Conservation (phyloP, 2,888 invertebrate species). For the Odontomyia ornata region DNA sequence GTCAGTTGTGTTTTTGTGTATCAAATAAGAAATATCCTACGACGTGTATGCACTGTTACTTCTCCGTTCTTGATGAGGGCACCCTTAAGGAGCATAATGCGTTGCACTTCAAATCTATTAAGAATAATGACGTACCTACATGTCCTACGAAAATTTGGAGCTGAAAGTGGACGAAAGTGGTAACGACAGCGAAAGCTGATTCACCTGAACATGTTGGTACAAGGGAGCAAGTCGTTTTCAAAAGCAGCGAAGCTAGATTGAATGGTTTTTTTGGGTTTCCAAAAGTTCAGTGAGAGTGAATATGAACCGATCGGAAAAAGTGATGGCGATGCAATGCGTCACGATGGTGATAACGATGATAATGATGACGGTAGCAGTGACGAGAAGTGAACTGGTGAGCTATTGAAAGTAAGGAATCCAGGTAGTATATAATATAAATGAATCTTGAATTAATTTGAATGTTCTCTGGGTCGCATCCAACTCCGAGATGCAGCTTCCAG, state of each 20-base stretch:
- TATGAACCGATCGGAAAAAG: neutral
- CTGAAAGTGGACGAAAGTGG: slow-evolving; percentile 56
- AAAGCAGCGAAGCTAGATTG: neutral
- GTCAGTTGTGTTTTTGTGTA: too few species aligned
- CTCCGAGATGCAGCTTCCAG: too few species aligned
- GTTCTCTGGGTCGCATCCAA: too few species aligned
- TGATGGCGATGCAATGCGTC: neutral
- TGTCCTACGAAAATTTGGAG: too few species aligned
- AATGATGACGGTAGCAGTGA: neutral
- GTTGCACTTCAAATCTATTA: too few species aligned
- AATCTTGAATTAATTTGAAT: too few species aligned
- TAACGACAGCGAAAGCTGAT: neutral
- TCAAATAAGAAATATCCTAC: slow-evolving; percentile 69
- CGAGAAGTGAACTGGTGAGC: slow-evolving; percentile 43
- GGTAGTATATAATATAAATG: slow-evolving; percentile 24
- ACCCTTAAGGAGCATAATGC: slow-evolving; percentile 82
- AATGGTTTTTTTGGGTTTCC: slow-evolving; percentile 7
- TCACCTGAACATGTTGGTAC: too few species aligned
- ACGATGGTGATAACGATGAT: slow-evolving; percentile 1
- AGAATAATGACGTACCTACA: too few species aligned
- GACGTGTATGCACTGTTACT: slow-evolving; percentile 84
- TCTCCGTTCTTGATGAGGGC: slow-evolving; percentile 77
- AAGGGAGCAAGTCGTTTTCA: slow-evolving; percentile 17
- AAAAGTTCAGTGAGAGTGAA: too few species aligned
- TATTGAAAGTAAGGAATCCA: slow-evolving; percentile 38